A percentile compares a stretch with the other conserved stretches of the same genome.
These are phyloP conservation scores for Erinaceus europaeus DNA, from an alignment of 2,113 vertebrate species.

Conservation along the genomic window DNA sequence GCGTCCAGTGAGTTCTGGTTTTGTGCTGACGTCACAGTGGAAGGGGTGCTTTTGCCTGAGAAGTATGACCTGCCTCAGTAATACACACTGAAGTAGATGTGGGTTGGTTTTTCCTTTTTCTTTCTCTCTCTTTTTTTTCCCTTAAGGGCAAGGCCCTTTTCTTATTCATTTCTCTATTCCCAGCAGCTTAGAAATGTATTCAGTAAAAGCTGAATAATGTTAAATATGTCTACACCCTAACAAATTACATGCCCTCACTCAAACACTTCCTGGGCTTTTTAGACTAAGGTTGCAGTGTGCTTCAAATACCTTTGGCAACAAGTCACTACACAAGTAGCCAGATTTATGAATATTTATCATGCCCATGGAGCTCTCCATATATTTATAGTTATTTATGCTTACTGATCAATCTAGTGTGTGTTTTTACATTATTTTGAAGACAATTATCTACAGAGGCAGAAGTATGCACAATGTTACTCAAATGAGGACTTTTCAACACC, in stretches of 20 bases:
- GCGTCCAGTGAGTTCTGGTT: too few species aligned
- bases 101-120: too few species aligned
- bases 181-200: not conserved
- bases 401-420: not conserved
- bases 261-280: not conserved
- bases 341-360: not conserved
- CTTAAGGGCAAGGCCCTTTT: not conserved
- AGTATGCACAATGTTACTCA: not conserved
- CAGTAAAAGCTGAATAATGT: not conserved
- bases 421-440: not conserved
- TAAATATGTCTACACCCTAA: not conserved
- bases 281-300: not conserved
- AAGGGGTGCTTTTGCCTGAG: too few species aligned
- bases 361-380: not conserved
- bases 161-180: not conserved
- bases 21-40: too few species aligned
- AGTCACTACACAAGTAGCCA: not conserved
- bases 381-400: not conserved
- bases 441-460: not conserved
- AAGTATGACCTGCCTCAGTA: too few species aligned
- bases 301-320: not conserved
- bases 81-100: not conserved
- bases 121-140: too few species aligned
- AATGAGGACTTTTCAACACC: not conserved
- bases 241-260: not conserved